phyloP scores from a whole-genome alignment of 2,888 invertebrate species.

The Acrobasis consociella region DNA sequence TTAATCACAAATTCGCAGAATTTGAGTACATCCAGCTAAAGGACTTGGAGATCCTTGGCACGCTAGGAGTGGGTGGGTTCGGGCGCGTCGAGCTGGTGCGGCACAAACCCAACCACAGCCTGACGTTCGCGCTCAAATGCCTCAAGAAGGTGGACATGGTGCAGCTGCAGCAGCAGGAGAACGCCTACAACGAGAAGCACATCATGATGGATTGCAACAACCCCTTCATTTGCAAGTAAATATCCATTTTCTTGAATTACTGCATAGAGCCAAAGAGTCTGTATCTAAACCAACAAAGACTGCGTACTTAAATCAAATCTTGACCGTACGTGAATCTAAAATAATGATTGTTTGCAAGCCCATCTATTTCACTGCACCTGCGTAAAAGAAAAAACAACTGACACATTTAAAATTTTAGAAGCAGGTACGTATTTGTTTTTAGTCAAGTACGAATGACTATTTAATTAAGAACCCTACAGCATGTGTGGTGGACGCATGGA shows the following conservation, averaged over 20 bases:
- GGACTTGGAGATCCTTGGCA: slow-evolving; percentile 91
- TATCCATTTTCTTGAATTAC: background rate
- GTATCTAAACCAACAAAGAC: background rate
- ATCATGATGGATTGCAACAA: slow-evolving; percentile 91
- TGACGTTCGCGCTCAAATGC: slow-evolving; percentile 92
- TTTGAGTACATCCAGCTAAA: slow-evolving; percentile 87
- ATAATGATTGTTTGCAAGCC: too few relatives aligned
- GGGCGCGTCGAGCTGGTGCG: slow-evolving; percentile 92
- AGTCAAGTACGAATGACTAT: too few relatives aligned
- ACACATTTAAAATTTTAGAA: too few relatives aligned
- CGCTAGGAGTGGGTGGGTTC: slow-evolving; percentile 96
- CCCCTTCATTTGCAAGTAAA: slow-evolving; percentile 90
- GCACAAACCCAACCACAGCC: slow-evolving; percentile 78
- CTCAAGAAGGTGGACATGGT: slow-evolving; percentile 95
- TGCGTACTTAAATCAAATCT: too few relatives aligned
- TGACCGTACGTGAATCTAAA: too few relatives aligned
- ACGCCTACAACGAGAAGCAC: slow-evolving; percentile 93
- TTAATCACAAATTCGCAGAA: slow-evolving; percentile 56
- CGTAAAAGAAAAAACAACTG: too few relatives aligned
- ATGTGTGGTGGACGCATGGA: too few relatives aligned
- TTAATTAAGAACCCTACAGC: too few relatives aligned
- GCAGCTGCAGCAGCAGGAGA: slow-evolving; percentile 93
- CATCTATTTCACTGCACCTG: too few relatives aligned
- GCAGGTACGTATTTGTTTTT: too few relatives aligned
- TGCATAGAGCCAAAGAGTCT: background rate